Conservation (phyloP, 2,888 invertebrate genomes). For the Alentia gelatinosa region DNA sequence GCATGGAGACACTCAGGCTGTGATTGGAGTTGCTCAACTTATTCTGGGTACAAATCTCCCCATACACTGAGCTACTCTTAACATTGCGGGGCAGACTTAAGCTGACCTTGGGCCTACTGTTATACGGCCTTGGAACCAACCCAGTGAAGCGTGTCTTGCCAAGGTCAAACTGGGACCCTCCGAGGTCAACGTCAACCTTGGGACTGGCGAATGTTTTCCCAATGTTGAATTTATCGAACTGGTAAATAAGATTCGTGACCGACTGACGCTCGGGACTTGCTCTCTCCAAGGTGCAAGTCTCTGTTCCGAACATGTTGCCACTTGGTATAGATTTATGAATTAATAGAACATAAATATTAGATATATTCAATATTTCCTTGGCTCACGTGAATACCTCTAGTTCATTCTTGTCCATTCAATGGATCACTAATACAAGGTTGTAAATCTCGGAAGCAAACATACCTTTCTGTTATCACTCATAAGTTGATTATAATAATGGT, state of each 20-base stretch:
- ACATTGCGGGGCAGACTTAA: not conserved
- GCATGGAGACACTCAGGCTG: not conserved
- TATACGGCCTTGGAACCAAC: not conserved
- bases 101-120: not conserved
- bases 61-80: not conserved
- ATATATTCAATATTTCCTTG: too few relatives aligned
- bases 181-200: slow-evolving; percentile 1
- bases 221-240: slow-evolving; percentile 11
- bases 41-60: not conserved
- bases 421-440: too few relatives aligned
- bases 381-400: too few relatives aligned
- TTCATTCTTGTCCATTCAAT: too few relatives aligned
- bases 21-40: not conserved
- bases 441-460: too few relatives aligned
- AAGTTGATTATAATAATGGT: too few relatives aligned
- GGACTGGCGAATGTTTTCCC: not conserved
- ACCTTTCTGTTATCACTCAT: too few relatives aligned
- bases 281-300: not conserved
- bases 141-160: not conserved
- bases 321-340: not conserved
- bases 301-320: not conserved
- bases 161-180: not conserved
- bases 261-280: not conserved
- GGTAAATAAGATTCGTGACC: not conserved
- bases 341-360: too few relatives aligned